Percentiles rank a stretch among this genome's conserved stretches.
phyloP scores from a whole-genome alignment of 37 sponge, comb jelly and placozoan species.

The Mnemiopsis leidyi region DNA sequence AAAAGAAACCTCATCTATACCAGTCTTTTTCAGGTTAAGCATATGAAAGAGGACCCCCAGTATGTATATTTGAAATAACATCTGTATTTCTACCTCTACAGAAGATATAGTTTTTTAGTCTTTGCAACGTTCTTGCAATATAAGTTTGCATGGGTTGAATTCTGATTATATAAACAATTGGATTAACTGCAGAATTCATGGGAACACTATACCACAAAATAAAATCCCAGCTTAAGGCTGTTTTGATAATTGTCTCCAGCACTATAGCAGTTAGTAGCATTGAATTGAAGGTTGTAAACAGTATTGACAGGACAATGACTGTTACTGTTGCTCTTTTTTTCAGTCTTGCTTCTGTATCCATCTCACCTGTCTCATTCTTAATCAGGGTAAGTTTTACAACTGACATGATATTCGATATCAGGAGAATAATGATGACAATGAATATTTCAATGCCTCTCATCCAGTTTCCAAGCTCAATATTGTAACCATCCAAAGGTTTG shows the following conservation, averaged over 20 bases:
- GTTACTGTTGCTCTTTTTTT: not conserved
- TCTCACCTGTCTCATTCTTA: not conserved
- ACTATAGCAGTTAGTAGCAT: not conserved
- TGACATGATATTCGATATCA: not conserved
- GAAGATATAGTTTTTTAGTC: too few species aligned
- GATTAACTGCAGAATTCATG: not conserved
- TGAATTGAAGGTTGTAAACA: not conserved
- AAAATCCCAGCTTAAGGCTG: not conserved
- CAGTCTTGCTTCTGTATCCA: not conserved
- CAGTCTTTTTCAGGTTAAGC: too few species aligned
- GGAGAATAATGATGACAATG: not conserved
- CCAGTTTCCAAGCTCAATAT: not conserved
- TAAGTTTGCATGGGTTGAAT: not conserved
- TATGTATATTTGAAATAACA: too few species aligned
- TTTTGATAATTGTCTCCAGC: not conserved
- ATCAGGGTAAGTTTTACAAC: not conserved
- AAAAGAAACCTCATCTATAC: too few species aligned
- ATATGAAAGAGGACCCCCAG: too few species aligned
- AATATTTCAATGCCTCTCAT: not conserved
- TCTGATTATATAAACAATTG: not conserved
- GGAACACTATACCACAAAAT: not conserved
- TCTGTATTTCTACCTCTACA: too few species aligned
- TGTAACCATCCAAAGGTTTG: not conserved
- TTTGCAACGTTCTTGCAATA: not conserved
- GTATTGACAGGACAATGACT: not conserved